A percentile compares a stretch with the other conserved stretches of the same genome.
These are phyloP conservation scores for Plagodis pulveraria DNA, from an alignment of 2,888 invertebrate species.

Conservation along the genomic window DNA sequence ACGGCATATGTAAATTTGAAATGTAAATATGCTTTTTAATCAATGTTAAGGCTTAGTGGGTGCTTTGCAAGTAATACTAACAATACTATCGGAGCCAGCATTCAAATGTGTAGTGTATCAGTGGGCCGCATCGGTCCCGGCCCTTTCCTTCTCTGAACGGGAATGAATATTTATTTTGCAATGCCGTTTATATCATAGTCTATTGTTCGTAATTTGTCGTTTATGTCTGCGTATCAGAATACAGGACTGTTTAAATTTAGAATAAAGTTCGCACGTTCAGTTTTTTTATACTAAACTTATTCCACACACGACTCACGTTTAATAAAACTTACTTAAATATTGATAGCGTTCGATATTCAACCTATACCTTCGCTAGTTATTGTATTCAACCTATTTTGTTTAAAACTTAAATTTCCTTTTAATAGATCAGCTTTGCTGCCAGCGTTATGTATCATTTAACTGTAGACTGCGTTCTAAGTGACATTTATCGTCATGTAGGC, in stretches of 20 bases:
- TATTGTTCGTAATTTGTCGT: conserved; percentile 74
- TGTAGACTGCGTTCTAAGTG: conserved; percentile 25
- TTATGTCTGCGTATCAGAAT: conserved; percentile 47
- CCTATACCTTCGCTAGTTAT: too few relatives aligned
- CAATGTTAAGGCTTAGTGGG: conserved; percentile 67
- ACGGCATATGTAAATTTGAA: conserved; percentile 78
- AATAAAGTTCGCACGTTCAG: conserved; percentile 8
- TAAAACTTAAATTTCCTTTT: conserved; percentile 8
- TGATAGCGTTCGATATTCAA: too few relatives aligned
- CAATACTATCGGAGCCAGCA: conserved; percentile 75
- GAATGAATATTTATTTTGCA: conserved; percentile 80
- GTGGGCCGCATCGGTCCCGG: conserved; percentile 60
- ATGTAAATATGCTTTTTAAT: conserved; percentile 79
- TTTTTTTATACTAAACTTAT: neutral
- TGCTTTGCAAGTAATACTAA: conserved; percentile 56
- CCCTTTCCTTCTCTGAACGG: conserved; percentile 55
- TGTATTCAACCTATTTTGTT: too few relatives aligned
- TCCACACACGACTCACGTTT: too few relatives aligned
- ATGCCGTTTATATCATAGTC: conserved; percentile 50
- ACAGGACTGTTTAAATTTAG: conserved; percentile 30
- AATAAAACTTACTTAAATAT: too few relatives aligned
- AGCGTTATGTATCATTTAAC: conserved; percentile 23
- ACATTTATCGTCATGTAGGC: conserved; percentile 37
- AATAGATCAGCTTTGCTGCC: conserved; percentile 15
- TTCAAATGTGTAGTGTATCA: conserved; percentile 77